Base-by-base conservation (phyloP, 2,888 invertebrate genomes). In the Stegana nigrithorax region DNA sequence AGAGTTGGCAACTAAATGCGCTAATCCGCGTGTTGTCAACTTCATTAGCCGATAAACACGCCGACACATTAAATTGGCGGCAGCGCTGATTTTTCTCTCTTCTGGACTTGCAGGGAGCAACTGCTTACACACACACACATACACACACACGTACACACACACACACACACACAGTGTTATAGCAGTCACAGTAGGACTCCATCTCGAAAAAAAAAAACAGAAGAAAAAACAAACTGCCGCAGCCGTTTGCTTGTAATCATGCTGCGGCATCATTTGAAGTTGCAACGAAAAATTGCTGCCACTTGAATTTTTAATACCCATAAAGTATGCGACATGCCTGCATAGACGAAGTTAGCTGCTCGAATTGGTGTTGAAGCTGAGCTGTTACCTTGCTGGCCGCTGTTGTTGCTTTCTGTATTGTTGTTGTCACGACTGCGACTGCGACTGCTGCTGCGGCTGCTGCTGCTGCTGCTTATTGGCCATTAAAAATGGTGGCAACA, bases 21-120 rank as follows among this genome's bases (percentile, higher is more conserved):
- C 82, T 84, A 85, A 84, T 84, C 85, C 80, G 83, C 82, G 84
- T 84, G 84, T 85, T 85, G 85, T 84, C 84, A 85, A 85, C 84
- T 84, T 84, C 85, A 84, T 84, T 84, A 84, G 84, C 76, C 83
- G 84, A 84, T 85, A 84, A 84, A 84, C 85, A 79, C 79, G 81
- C 84, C 81, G 83, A 80, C 80, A 80, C 81, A 82, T 81, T 81
- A 80, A 81, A 81, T 81, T 83, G 81, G 76, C 67, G 69, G 72
- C 63, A 67, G 62, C 65, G 62, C 58, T 45, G 58, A 55, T 55
- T 55, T 55, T 39, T 36, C 10, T 36, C 5, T 36, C 17, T 39
- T n/a, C n/a, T n/a, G n/a, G n/a, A n/a, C n/a, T 14, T 26, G 23
- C 39, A 57, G 19, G 26, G 55, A 25, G 47, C n/a, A n/a, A 39